phyloP scores from a whole-genome alignment of 2,888 invertebrate species.

The Hypomecis atomaria region DNA sequence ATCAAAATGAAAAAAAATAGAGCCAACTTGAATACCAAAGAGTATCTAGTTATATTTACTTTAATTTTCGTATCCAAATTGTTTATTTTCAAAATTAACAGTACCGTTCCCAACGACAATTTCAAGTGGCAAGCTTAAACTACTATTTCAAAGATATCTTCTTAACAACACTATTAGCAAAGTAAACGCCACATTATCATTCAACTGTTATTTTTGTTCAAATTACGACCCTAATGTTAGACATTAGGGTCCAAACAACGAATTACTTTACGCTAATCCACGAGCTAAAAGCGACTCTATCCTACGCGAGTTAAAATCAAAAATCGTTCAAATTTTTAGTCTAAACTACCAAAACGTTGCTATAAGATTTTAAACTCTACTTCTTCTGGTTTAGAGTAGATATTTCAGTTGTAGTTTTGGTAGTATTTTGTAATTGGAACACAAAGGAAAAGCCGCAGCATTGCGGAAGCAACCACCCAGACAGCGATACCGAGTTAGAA shows the following conservation, averaged over 20 bases:
- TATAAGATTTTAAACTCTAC: neutral
- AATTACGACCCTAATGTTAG: conserved; percentile 39
- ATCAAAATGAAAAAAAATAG: too few species aligned
- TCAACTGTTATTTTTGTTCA: conserved; percentile 47
- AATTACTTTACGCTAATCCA: conserved; percentile 31
- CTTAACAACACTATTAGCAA: conserved; percentile 26
- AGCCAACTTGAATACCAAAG: too few species aligned
- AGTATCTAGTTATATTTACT: too few species aligned
- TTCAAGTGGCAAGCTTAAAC: too few species aligned
- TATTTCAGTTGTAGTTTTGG: conserved; percentile 1
- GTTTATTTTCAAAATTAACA: too few species aligned
- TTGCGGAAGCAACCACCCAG: conserved; percentile 52
- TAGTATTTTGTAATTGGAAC: conserved; percentile 49
- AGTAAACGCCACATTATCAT: conserved; percentile 19
- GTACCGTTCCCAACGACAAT: neutral
- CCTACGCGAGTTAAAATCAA: neutral
- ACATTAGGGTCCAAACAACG: conserved; percentile 47
- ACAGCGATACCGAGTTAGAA: conserved; percentile 44
- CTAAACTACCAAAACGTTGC: neutral
- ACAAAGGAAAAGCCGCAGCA: conserved; percentile 48
- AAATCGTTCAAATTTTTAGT: conserved; percentile 1
- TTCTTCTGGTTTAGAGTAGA: neutral
- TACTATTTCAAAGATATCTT: conserved; percentile 13
- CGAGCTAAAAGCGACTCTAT: conserved; percentile 18
- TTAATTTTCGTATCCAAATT: too few species aligned